Percentiles rank a stretch among this genome's conserved stretches.
These are phyloP conservation scores for Schizotus pectinicornis DNA, from an alignment of 2,888 invertebrate species.

Conservation along the genomic window DNA sequence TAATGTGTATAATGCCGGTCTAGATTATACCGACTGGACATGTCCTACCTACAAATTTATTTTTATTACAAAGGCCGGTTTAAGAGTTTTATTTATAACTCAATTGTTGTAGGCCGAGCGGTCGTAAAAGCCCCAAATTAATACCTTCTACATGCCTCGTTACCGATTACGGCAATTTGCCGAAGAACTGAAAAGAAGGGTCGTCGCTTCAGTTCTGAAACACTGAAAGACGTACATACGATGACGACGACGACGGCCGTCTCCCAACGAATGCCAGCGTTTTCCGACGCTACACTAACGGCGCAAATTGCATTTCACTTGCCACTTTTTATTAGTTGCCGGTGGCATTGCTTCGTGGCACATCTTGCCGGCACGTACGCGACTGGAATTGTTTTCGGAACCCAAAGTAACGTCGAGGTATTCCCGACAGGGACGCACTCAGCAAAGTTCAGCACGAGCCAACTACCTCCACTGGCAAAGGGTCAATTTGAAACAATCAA, in stretches of 20 bases:
- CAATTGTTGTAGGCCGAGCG: constrained; percentile 32
- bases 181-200: not conserved
- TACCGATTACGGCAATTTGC: too few relatives aligned
- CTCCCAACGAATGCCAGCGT: constrained; percentile 26
- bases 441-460: not conserved
- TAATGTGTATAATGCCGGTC: constrained; percentile 35
- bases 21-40: constrained; percentile 32
- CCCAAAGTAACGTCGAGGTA: not conserved
- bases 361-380: constrained; percentile 13
- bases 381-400: constrained; percentile 18
- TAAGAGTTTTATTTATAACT: constrained; percentile 36
- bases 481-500: too few relatives aligned
- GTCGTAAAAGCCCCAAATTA: constrained; percentile 24
- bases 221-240: constrained; percentile 18
- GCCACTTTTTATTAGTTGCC: constrained; percentile 37
- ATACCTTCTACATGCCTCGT: not conserved
- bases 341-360: constrained; percentile 26
- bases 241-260: constrained; percentile 16
- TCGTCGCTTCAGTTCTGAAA: not conserved
- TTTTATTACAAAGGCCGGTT: constrained; percentile 32
- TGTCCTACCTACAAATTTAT: constrained; percentile 36
- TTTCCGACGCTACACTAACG: constrained; percentile 29
- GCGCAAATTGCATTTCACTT: constrained; percentile 38
- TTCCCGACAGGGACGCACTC: not conserved
- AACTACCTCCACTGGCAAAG: too few relatives aligned